Evolutionary conservation across 1,140 invertebrate genomes (phyloP).

Genomic region (Manduca sexta): DNA sequence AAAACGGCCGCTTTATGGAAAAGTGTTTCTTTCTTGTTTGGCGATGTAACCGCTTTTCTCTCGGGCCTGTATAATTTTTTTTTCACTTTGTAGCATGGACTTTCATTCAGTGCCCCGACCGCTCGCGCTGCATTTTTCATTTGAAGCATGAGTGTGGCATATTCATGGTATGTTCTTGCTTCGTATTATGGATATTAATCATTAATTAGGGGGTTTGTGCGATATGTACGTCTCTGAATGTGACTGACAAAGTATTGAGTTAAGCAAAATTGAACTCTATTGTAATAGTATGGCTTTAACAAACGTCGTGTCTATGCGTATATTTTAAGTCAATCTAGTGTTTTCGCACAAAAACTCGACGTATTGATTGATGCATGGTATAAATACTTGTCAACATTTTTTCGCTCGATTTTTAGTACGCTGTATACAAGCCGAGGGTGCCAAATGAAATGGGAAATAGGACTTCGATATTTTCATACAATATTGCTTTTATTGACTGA

Average conservation of each 20-base stretch:
- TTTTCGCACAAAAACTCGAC: too few relatives aligned
- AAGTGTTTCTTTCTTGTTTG: conserved; percentile 42
- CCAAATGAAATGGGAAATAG: conserved; percentile 37
- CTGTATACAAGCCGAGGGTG: conserved; percentile 18
- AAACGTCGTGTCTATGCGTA: too few relatives aligned
- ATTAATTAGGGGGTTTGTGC: background rate
- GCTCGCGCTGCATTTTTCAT: conserved; percentile 56
- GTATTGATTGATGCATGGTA: too few relatives aligned
- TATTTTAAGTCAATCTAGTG: too few relatives aligned
- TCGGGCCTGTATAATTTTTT: conserved; percentile 32
- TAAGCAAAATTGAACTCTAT: too few relatives aligned
- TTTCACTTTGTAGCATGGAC: conserved; percentile 31
- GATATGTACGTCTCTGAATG: background rate
- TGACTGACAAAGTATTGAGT: too few relatives aligned
- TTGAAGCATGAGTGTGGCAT: conserved; percentile 39
- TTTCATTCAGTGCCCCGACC: conserved; percentile 42
- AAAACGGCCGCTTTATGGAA: conserved; percentile 41
- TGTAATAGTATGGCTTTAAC: too few relatives aligned
- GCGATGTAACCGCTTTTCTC: conserved; percentile 43
- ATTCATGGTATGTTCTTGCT: conserved; percentile 13
- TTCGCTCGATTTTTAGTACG: conserved; percentile 12
- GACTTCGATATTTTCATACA: conserved; percentile 30
- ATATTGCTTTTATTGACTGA: conserved; percentile 22
- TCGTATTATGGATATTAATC: background rate
- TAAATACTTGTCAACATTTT: too few relatives aligned